phyloP scores from a whole-genome alignment of 2,797 vertebrate species.

The Manis crassicaudata region DNA sequence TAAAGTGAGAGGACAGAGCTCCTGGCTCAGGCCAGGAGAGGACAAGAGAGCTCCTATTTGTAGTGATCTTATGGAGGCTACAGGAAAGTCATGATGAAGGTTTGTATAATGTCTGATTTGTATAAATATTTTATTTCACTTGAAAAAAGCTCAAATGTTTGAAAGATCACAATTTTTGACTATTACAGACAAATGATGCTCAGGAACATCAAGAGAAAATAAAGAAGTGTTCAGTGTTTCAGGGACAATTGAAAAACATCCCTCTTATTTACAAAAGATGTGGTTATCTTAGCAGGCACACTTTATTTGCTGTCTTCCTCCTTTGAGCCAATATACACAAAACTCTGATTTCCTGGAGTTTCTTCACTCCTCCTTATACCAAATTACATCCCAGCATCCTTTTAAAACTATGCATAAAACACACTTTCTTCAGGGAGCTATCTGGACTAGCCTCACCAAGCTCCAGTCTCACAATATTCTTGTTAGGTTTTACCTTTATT shows the following conservation, averaged over 20 bases:
- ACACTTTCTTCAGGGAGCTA: neutral
- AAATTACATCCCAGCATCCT: neutral
- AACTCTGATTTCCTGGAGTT: slow-evolving; percentile 43
- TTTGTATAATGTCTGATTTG: slow-evolving; percentile 21
- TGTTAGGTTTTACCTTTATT: neutral
- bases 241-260: slow-evolving; percentile 43
- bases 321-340: slow-evolving; percentile 54
- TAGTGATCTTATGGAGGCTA: neutral
- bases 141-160: slow-evolving; percentile 36
- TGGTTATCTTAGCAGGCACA: slow-evolving; percentile 38
- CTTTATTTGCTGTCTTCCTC: slow-evolving; percentile 28
- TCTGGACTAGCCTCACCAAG: neutral
- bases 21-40: too few relatives aligned
- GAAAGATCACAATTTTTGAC: neutral
- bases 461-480: neutral
- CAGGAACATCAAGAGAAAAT: slow-evolving; percentile 43
- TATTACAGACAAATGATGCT: slow-evolving; percentile 50
- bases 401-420: slow-evolving; percentile 6
- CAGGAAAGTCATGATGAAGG: neutral
- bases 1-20: too few relatives aligned
- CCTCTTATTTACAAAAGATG: slow-evolving; percentile 38
- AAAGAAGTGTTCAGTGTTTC: slow-evolving; percentile 54
- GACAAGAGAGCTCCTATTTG: neutral
- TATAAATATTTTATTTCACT: slow-evolving; percentile 56
- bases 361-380: slow-evolving; percentile 47